Base-by-base conservation (phyloP, 2,888 invertebrate species). In the Pachycephus smyrnensis region DNA sequence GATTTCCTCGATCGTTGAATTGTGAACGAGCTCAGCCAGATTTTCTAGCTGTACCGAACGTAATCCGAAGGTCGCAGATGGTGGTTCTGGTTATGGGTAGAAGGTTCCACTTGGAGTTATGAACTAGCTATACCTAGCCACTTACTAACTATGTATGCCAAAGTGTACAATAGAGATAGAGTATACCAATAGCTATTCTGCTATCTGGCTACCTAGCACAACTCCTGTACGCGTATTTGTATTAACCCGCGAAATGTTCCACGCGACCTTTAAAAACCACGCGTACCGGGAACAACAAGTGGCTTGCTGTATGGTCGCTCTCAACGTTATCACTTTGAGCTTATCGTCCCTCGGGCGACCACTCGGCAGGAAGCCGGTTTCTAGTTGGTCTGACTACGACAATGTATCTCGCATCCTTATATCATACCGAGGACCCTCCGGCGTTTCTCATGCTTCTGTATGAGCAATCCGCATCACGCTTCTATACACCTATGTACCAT, bases 1-100 rank as follows among this genome's bases (percentile, higher is more conserved):
- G 76, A 81, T 82, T 81, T 82, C 78, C 81, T 75, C 79, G 81
- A 75, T 82, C 78, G 82, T 80, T 82, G 82, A 84, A 84, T 84
- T 83, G 84, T 84, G 86, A 84, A 82, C 82, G 82, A 83, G 84
- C 71, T 9, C 32, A 31, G 71, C 71, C 71, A 32, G 71, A 33
- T 71, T 33, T 33, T 31, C 33, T 33, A 6, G 32, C 31, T 15
- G 3, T 15, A 68, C 3, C 68, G 69, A 69, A 32, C 69, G 69
- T 32, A 69, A 69, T 31, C 31, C 23, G 23, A 55, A 55, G 55
- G 55, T 23, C 40, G 40, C 1, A 55, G 15, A 23, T 15, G 23
- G 9, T 55, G 23, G 23, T 55, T 55, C 55, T 55, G 55, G 23
- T 55, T 23, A 55, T 9, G 23, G 55, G 55, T 55, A 55, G 23